Percentiles rank a stretch among this genome's conserved stretches.
Evolutionary conservation across 2,888 invertebrate genomes (phyloP).

Genomic region (Camptogramma bilineatum): DNA sequence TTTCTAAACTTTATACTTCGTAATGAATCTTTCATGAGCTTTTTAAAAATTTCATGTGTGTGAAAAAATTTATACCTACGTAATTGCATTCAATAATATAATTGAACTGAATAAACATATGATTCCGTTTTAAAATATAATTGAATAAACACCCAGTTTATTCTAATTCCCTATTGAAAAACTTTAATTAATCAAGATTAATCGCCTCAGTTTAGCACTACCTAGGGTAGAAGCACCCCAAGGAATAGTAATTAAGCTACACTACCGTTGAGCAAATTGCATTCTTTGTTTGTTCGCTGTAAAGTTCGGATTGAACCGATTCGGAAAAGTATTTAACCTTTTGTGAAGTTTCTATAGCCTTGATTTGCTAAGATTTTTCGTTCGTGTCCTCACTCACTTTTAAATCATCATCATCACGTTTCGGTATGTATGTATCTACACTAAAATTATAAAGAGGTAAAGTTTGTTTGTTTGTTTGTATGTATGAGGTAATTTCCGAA

Average conservation of each 20-base stretch:
- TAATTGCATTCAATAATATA: background rate
- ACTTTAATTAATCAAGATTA: constrained; percentile 78
- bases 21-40: no score
- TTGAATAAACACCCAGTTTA: constrained; percentile 49
- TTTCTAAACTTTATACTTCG: no score
- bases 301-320: constrained; percentile 25
- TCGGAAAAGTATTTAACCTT: constrained; percentile 17
- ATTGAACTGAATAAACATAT: background rate
- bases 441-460: no score
- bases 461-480: no score
- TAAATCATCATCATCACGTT: background rate
- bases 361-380: background rate
- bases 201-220: constrained; percentile 71
- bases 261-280: constrained; percentile 43
- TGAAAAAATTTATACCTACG: no score
- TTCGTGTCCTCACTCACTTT: background rate
- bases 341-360: constrained; percentile 10
- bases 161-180: constrained; percentile 57
- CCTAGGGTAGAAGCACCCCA: constrained; percentile 42
- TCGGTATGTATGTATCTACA: no score
- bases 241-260: constrained; percentile 68
- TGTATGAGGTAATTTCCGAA: no score
- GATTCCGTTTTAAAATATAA: constrained; percentile 29
- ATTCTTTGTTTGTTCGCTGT: constrained; percentile 39
- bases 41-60: no score